A percentile compares a stretch with the other conserved stretches of the same genome.
Conservation (phyloP, 1,140 invertebrate genomes). For the Tribolium madens region DNA sequence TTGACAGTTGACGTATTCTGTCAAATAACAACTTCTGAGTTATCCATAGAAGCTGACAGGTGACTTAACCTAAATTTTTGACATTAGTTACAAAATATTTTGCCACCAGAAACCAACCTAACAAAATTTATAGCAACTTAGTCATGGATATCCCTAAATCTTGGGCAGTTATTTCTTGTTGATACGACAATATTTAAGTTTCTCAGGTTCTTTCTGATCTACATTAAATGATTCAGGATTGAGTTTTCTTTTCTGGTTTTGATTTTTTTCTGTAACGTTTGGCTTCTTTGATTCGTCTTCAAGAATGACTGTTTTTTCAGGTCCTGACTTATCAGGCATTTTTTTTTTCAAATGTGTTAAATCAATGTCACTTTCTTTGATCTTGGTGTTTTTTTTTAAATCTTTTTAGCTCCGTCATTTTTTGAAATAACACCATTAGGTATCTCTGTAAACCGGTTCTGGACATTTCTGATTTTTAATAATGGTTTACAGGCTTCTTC, state of each 20-base stretch:
- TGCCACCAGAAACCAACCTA: no score
- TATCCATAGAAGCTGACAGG: no score
- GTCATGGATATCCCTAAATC: no score
- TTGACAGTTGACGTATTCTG: no score
- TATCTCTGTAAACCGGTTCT: constrained; percentile 70
- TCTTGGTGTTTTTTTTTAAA: constrained; percentile 70
- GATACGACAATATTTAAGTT: constrained; percentile 66
- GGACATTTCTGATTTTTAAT: constrained; percentile 74
- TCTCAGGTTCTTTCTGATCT: constrained; percentile 54
- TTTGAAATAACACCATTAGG: constrained; percentile 77
- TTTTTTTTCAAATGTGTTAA: constrained; percentile 77
- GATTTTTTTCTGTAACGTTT: constrained; percentile 66
- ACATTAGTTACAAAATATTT: no score
- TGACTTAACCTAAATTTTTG: no score
- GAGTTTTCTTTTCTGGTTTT: constrained; percentile 57
- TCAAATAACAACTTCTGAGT: no score
- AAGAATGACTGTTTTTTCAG: constrained; percentile 51
- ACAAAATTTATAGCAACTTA: no score
- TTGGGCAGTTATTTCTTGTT: no score
- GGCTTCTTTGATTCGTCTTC: constrained; percentile 64
- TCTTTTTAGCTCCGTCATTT: constrained; percentile 76
- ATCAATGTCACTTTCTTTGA: constrained; percentile 75
- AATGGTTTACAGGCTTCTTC: constrained; percentile 73
- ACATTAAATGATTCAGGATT: constrained; percentile 62
- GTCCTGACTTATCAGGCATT: constrained; percentile 56